Percentiles rank a stretch among this genome's conserved stretches.
phyloP scores from a whole-genome alignment of 2,888 invertebrate genomes.

The Drosophila multiciliata region DNA sequence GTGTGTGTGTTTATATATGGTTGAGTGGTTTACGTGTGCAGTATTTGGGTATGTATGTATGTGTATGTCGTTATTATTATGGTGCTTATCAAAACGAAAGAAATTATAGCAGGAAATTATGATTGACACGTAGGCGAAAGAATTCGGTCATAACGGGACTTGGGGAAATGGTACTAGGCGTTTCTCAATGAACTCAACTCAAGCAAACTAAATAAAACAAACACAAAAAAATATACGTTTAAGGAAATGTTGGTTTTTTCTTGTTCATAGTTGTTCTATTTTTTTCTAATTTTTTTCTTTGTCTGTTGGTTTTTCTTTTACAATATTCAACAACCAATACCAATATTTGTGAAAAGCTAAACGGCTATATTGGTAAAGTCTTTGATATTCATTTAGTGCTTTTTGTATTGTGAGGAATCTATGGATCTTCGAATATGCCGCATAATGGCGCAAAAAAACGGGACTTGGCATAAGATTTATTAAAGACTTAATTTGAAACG shows the following conservation, averaged over 20 bases:
- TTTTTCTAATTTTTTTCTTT: not conserved
- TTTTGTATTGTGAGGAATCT: constrained; percentile 86
- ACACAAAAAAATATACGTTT: constrained; percentile 28
- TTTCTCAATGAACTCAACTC: constrained; percentile 46
- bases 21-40: constrained; percentile 18
- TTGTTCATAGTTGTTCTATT: constrained; percentile 39
- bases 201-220: constrained; percentile 22
- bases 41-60: constrained; percentile 11
- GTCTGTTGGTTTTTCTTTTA: constrained; percentile 41
- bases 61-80: constrained; percentile 12
- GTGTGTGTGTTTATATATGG: constrained; percentile 7
- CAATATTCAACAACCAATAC: constrained; percentile 80
- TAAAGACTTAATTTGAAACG: constrained; percentile 20
- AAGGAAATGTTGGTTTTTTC: constrained; percentile 68
- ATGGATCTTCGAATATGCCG: constrained; percentile 57
- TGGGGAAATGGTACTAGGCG: constrained; percentile 17
- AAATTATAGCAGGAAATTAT: constrained; percentile 52
- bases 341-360: constrained; percentile 58
- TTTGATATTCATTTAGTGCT: constrained; percentile 84
- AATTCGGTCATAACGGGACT: constrained; percentile 30
- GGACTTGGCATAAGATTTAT: not conserved
- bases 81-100: constrained; percentile 38
- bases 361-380: constrained; percentile 71
- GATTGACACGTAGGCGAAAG: constrained; percentile 36
- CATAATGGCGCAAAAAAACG: constrained; percentile 10